A percentile compares a stretch with the other conserved stretches of the same genome.
phyloP scores from a whole-genome alignment of 2,113 vertebrate genomes.

The Pterophyllum scalare region DNA sequence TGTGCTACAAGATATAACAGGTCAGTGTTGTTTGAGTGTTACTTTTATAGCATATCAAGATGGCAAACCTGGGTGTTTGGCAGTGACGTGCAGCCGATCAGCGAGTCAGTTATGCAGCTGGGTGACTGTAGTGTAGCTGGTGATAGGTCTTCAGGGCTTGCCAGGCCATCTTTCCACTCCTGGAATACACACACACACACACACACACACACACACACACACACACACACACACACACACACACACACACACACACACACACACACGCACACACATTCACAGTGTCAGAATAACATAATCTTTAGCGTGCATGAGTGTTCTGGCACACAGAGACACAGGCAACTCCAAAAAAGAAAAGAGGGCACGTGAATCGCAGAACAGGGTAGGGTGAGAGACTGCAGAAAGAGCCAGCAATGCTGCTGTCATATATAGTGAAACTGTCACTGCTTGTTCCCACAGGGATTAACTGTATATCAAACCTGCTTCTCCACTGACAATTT shows the following conservation, averaged over 20 bases:
- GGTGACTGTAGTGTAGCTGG: slow-evolving; percentile 75
- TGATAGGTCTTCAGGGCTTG: slow-evolving; percentile 75
- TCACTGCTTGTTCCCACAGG: background rate
- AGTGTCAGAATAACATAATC: slow-evolving; percentile 23
- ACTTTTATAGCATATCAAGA: background rate
- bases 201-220: slow-evolving; percentile 34
- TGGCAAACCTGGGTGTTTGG: slow-evolving; percentile 73
- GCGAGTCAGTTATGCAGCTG: slow-evolving; percentile 73
- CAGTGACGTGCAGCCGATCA: slow-evolving; percentile 72
- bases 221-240: slow-evolving; percentile 44
- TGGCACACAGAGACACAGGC: background rate
- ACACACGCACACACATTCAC: slow-evolving; percentile 35
- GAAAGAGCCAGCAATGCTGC: slow-evolving; percentile 25
- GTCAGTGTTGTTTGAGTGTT: background rate
- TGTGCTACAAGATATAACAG: background rate
- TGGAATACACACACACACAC: slow-evolving; percentile 55
- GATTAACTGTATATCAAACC: slow-evolving; percentile 12
- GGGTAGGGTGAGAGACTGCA: background rate
- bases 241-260: slow-evolving; percentile 49
- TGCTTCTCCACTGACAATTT: slow-evolving; percentile 3
- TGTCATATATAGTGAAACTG: slow-evolving; percentile 24
- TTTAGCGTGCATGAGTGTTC: background rate
- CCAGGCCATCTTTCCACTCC: slow-evolving; percentile 81
- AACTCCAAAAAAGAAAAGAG: background rate
- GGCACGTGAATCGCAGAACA: slow-evolving; percentile 14